Base-by-base conservation (phyloP, 2,113 vertebrate species). In the Hypomesus transpacificus region DNA sequence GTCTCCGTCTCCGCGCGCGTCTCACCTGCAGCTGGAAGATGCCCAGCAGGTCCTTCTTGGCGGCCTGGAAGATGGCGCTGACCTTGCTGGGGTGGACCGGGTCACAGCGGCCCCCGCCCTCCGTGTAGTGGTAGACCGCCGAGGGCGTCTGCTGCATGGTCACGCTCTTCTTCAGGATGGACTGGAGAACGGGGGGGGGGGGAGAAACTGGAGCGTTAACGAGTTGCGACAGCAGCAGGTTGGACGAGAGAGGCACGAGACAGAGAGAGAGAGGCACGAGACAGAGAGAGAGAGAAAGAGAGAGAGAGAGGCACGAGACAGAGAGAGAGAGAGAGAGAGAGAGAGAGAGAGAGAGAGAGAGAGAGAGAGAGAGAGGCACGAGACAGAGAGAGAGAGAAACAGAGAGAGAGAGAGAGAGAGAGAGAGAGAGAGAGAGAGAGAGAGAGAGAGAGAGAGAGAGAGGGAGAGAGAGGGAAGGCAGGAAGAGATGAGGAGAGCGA, bases 11-110 rank as follows among this genome's bases (percentile, higher is more conserved):
- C 39, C 2, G 39, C 13, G 39, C 2, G 39, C 2, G 39, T 46
- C 39, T 46, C 39, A 96, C 96, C 51, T 96, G 87, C 57, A 98
- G 88, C 56, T 94, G 93, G 85, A 98, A 93, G 84, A 96, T 78
- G 56, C 93, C 90, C 4, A 95, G 89, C 70, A 99, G 89, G 81
- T 98, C 95, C 79, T 93, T 94, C 82, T 95, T 98, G 31, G 95
- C 95, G 0, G 97, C 95, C 74, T 94, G 93, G 7, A 98, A 91
- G 26, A 98, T 89, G 70, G 91, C 84, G 0, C 94, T 94, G 0
- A 92, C 76, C 77, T 91, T 92, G 76, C 85, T 92, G n/a, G 88
- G 71, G 3, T 84, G 86, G n/a, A 85, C 66, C 1, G 93, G 86
- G 0, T 87, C 89, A 0, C 56, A 73, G 58, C 85, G 73, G n/a